Evolutionary conservation across 2,888 invertebrate species (phyloP), one percentile per base, ranked within the genome.

Genomic region (Muschampia plurimacula): DNA sequence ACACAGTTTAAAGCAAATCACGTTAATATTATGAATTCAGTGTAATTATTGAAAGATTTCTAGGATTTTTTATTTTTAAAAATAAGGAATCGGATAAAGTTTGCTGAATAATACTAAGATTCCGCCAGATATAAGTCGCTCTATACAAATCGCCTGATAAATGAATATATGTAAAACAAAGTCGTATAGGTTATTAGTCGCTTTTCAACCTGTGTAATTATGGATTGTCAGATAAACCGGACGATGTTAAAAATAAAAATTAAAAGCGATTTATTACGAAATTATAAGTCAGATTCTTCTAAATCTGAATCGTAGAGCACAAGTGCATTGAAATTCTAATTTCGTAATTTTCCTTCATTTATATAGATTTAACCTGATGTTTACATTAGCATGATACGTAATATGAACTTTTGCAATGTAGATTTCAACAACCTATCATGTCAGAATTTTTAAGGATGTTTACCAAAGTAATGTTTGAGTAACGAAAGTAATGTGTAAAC

Each of bases 321-420:
- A 10, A 10, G 3, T 59, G 59, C 59, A 59, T 10, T 59, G 13
- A 59, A 32, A 59, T 32, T 59, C 12, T 59, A 59, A 59, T 32
- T 59, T 59, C 1, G 12, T 32, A 59, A 59, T 59, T 28, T 57
- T 10, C 22, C 22, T 8, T 28, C 9, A 57, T 57, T 10, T 28
- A 59, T 59, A 59, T 59, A 59, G 32, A 32, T 59, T 59, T 32
- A 7, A 32, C 15, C 13, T 32, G 12, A 12, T 59, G 59, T 59
- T 59, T 59, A 59, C 13, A 12, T 59, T 59, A 59, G 28, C 59
- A 13, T 59, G 59, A 10, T 12, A 12, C 32, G 28, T 59, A 2
- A 59, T 32, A 59, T 32, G 59, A 59, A 32, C 59, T 59, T 32
- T 59, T 59, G 32, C 59, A 13, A 59, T 8, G 15, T 32, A 59